phyloP scores from a whole-genome alignment of 1,140 invertebrate species.

The Ganaspis sp. region DNA sequence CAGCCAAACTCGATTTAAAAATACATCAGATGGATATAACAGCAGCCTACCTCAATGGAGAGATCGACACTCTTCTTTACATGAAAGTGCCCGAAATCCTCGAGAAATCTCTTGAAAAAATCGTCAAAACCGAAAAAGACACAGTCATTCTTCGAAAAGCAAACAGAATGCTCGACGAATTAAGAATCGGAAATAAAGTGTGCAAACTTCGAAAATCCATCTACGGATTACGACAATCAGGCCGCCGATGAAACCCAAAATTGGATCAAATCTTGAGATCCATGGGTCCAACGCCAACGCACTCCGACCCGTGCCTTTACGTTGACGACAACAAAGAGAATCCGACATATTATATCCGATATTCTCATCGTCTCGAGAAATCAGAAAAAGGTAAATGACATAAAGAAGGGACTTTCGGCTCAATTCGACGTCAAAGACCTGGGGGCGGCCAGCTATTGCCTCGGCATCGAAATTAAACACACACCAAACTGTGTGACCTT shows the following conservation, averaged over 20 bases:
- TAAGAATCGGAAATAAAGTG: conserved; percentile 21
- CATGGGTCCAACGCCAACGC: conserved; percentile 34
- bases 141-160: neutral
- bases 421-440: conserved; percentile 38
- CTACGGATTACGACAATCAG: conserved; percentile 58
- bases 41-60: conserved; percentile 65
- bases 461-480: conserved; percentile 31
- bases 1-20: conserved; percentile 30
- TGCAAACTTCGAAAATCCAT: conserved; percentile 44
- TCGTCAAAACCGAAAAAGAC: neutral
- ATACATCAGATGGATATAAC: conserved; percentile 55
- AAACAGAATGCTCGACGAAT: neutral
- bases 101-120: neutral
- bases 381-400: neutral
- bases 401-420: neutral
- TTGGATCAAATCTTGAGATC: neutral
- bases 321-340: conserved; percentile 21
- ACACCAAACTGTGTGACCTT: neutral
- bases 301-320: conserved; percentile 40
- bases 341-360: conserved; percentile 40
- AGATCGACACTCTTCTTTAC: conserved; percentile 57
- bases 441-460: conserved; percentile 17
- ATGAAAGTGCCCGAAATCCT: neutral
- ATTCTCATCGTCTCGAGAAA: neutral
- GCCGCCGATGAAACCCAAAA: conserved; percentile 49